phyloP scores from a whole-genome alignment of 2,113 vertebrate genomes.

The Dolichallabes microphthalmus region DNA sequence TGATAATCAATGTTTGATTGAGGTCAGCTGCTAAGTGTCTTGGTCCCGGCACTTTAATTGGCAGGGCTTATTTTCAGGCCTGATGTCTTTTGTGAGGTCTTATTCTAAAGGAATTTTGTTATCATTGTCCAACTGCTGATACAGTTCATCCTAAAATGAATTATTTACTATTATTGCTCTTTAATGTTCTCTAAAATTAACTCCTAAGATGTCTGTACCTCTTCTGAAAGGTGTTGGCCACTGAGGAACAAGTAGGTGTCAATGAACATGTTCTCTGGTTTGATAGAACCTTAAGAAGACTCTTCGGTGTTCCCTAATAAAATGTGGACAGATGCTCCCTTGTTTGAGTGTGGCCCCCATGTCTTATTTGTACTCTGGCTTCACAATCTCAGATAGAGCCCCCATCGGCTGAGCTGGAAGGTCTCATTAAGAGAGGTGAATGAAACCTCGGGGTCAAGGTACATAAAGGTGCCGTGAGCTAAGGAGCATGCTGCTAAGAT shows the following conservation, averaged over 20 bases:
- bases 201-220: constrained; percentile 64
- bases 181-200: constrained; percentile 65
- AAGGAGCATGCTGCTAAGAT: constrained; percentile 87
- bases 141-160: constrained; percentile 58
- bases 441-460: constrained; percentile 96
- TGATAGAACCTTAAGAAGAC: constrained; percentile 68
- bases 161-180: constrained; percentile 61
- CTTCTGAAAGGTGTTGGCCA: constrained; percentile 70
- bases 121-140: constrained; percentile 49
- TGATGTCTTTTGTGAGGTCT: constrained; percentile 58
- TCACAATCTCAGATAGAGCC: constrained; percentile 65
- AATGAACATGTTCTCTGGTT: constrained; percentile 67
- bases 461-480: constrained; percentile 92
- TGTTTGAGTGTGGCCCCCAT: constrained; percentile 66
- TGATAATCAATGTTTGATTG: constrained; percentile 45
- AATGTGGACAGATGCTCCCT: constrained; percentile 74
- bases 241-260: constrained; percentile 77
- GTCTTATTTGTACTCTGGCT: constrained; percentile 76
- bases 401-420: constrained; percentile 68
- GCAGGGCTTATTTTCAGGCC: constrained; percentile 41
- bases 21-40: constrained; percentile 35
- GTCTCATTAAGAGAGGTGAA: constrained; percentile 96
- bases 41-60: constrained; percentile 48
- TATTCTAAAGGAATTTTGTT: constrained; percentile 55
- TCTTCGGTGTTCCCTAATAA: constrained; percentile 73